phyloP scores from a whole-genome alignment of 2,797 vertebrate species.

The Ispidina lecontei region DNA sequence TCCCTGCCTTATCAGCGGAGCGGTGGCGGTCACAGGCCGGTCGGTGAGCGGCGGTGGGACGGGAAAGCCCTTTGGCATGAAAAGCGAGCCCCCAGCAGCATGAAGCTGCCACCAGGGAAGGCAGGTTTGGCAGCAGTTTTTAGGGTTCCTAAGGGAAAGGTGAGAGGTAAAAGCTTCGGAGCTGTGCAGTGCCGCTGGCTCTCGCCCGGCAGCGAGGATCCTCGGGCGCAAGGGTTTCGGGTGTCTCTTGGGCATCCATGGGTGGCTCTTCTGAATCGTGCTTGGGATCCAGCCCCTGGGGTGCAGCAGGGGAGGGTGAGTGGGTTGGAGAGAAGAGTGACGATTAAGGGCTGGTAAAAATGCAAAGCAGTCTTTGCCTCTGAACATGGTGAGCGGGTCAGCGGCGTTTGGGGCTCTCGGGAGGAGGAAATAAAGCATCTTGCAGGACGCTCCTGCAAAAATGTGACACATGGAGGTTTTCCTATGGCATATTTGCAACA shows the following conservation, averaged over 20 bases:
- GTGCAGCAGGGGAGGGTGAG: background rate
- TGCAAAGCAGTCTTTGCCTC: background rate
- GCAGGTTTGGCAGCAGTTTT: background rate
- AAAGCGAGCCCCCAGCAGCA: background rate
- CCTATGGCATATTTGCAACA: background rate
- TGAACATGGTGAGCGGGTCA: background rate
- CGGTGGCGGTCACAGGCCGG: slow-evolving; percentile 16
- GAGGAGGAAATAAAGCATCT: background rate
- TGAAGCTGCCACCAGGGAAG: background rate
- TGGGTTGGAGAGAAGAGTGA: background rate
- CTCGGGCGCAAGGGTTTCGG: accelerated
- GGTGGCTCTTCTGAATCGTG: background rate
- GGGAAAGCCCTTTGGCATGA: slow-evolving; percentile 4
- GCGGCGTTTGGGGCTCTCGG: background rate
- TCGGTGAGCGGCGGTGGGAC: slow-evolving; percentile 6
- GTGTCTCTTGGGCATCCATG: background rate
- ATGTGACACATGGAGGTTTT: background rate
- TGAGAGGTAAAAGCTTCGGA: background rate
- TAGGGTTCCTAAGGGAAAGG: background rate
- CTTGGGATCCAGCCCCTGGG: background rate
- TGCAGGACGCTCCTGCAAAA: background rate
- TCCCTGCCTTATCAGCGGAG: slow-evolving; percentile 36
- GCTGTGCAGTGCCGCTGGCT: accelerated
- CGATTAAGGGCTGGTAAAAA: background rate
- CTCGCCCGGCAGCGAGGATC: accelerated